A percentile compares a stretch with the other conserved stretches of the same genome.
phyloP scores from a whole-genome alignment of 1,140 invertebrate species.

The Pseudoatta argentina region DNA sequence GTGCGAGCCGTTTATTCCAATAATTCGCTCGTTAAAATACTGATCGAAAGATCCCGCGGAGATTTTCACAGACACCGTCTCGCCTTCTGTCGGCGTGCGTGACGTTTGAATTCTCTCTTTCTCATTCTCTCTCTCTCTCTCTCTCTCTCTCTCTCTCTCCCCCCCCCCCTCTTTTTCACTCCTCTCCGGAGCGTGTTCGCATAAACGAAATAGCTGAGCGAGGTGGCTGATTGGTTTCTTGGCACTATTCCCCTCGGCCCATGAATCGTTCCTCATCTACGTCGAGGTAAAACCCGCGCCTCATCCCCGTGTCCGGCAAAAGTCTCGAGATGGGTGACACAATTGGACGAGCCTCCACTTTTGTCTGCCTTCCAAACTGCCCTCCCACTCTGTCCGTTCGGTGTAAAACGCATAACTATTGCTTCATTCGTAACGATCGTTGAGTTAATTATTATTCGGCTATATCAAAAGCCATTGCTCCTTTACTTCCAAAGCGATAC shows the following conservation, averaged over 20 bases:
- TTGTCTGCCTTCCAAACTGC: conserved; percentile 48
- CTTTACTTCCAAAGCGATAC: too few relatives aligned
- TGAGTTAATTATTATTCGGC: not conserved
- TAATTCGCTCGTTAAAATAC: conserved; percentile 82
- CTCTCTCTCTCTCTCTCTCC: conserved; percentile 32
- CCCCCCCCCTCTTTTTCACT: conserved; percentile 19
- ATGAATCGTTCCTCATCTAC: conserved; percentile 59
- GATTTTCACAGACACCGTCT: conserved; percentile 60
- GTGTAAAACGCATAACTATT: conserved; percentile 2
- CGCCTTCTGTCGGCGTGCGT: conserved; percentile 75
- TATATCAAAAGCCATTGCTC: not conserved
- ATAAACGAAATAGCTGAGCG: conserved; percentile 80
- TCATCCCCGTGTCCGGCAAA: conserved; percentile 64
- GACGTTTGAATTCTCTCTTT: conserved; percentile 70
- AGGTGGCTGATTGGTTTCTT: conserved; percentile 71
- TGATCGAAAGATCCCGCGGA: conserved; percentile 72
- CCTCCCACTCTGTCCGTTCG: not conserved
- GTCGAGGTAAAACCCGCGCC: conserved; percentile 65
- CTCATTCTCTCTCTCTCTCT: conserved; percentile 34
- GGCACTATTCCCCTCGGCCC: conserved; percentile 68
- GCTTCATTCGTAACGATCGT: not conserved
- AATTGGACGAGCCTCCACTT: conserved; percentile 55
- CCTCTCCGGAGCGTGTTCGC: conserved; percentile 71
- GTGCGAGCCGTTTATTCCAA: conserved; percentile 77
- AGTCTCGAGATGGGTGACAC: conserved; percentile 65